A percentile compares a stretch with the other conserved stretches of the same genome.
phyloP scores from a whole-genome alignment of 1,140 invertebrate species.

The Trypoxylus dichotomus region DNA sequence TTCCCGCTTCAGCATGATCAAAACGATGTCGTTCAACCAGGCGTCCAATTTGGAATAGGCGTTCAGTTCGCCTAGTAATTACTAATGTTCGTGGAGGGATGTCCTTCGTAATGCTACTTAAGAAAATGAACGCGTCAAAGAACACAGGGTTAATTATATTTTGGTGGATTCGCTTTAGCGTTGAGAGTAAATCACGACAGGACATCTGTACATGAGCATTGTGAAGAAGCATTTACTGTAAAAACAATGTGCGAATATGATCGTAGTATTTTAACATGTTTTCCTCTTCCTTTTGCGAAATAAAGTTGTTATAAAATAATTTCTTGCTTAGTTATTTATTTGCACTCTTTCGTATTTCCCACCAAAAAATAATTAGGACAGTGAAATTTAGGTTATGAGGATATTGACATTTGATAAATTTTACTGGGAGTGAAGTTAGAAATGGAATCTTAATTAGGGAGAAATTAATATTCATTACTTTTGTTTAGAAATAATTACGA shows the following conservation, averaged over 20 bases:
- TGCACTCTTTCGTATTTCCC: too few species aligned
- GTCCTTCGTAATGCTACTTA: neutral
- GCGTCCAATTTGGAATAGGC: constrained; percentile 73
- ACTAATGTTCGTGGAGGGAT: neutral
- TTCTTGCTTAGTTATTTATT: too few species aligned
- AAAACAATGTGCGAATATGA: neutral
- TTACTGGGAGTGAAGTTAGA: too few species aligned
- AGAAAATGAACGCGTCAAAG: neutral
- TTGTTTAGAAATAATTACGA: too few species aligned
- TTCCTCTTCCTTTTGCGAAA: neutral
- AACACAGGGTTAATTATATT: neutral
- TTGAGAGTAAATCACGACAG: neutral
- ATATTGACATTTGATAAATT: too few species aligned
- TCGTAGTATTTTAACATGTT: neutral
- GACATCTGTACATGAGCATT: neutral
- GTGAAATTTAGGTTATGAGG: too few species aligned
- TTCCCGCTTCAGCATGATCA: constrained; percentile 63
- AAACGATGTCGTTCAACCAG: constrained; percentile 60
- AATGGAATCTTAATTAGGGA: too few species aligned
- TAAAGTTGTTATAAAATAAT: neutral
- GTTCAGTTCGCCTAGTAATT: constrained; percentile 58
- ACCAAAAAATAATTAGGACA: too few species aligned
- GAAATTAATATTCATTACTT: too few species aligned
- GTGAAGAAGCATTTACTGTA: neutral
- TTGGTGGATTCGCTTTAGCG: too few species aligned